phyloP scores from a whole-genome alignment of 2,113 vertebrate species.

The Tragelaphus scriptus region DNA sequence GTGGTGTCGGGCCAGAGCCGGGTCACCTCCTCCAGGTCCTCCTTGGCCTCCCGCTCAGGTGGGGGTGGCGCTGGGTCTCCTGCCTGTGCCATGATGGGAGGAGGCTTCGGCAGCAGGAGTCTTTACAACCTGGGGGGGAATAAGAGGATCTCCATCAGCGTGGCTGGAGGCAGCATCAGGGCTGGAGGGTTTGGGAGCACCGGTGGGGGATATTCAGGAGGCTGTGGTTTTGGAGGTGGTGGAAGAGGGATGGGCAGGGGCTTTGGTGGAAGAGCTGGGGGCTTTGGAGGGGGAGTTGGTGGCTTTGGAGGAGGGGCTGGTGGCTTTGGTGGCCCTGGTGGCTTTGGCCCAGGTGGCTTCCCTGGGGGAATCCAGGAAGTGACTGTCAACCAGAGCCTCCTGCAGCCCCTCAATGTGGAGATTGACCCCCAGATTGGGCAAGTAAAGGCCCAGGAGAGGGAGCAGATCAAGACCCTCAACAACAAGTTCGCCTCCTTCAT shows the following conservation, averaged over 20 bases:
- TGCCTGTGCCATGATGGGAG: neutral
- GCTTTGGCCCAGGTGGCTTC: neutral
- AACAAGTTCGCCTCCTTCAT: conserved; percentile 56
- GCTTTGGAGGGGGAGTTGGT: neutral
- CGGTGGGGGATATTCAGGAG: neutral
- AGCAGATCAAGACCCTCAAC: conserved; percentile 69
- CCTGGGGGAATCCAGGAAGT: conserved; percentile 57
- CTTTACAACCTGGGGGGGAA: conserved; percentile 44
- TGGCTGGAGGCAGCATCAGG: conserved; percentile 1
- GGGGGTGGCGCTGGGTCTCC: neutral
- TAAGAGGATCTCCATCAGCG: conserved; percentile 47
- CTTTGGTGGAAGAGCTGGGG: neutral
- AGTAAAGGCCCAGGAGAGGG: conserved; percentile 79
- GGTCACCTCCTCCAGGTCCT: conserved; percentile 11
- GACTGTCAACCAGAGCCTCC: conserved; percentile 58
- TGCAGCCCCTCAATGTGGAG: conserved; percentile 45
- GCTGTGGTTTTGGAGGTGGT: neutral
- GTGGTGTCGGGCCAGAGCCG: neutral
- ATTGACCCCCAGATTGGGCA: conserved; percentile 65
- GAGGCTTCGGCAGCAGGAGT: conserved; percentile 62
- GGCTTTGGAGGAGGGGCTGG: neutral
- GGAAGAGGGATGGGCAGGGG: neutral
- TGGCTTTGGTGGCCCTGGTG: neutral
- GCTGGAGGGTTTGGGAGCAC: neutral
- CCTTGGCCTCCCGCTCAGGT: neutral